phyloP scores from a whole-genome alignment of 2,113 vertebrate species.

The Hydrolagus affinis region DNA sequence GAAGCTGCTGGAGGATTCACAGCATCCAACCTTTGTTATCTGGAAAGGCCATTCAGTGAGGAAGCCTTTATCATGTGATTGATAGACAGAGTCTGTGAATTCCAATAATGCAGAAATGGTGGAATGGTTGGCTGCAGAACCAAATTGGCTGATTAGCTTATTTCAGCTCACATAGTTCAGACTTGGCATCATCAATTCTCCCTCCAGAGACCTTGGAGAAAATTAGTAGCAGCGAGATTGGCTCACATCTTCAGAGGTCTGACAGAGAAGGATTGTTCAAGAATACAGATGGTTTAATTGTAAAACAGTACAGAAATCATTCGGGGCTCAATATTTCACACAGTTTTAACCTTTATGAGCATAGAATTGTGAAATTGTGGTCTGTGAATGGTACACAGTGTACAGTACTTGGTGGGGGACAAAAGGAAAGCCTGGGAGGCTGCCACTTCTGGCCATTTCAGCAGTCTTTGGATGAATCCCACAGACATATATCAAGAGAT shows the following conservation, averaged over 20 bases:
- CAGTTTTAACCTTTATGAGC: too few relatives aligned
- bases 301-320: not conserved
- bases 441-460: too few relatives aligned
- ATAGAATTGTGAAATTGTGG: too few relatives aligned
- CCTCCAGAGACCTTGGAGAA: too few relatives aligned
- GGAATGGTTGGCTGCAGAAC: conserved; percentile 19
- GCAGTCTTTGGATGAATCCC: too few relatives aligned
- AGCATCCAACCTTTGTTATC: conserved; percentile 21
- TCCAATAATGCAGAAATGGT: conserved; percentile 23
- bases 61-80: conserved; percentile 22
- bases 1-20: conserved; percentile 1
- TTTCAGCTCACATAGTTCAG: not conserved
- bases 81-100: conserved; percentile 25
- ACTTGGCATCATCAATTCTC: not conserved
- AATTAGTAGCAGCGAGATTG: not conserved
- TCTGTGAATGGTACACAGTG: too few relatives aligned
- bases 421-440: too few relatives aligned
- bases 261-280: not conserved
- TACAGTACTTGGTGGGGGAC: too few relatives aligned
- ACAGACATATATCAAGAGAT: too few relatives aligned
- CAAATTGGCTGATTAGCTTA: not conserved
- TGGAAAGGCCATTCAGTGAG: not conserved
- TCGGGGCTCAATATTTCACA: too few relatives aligned
- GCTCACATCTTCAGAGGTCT: not conserved
- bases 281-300: not conserved